Evolutionary conservation across 2,888 invertebrate species (phyloP).

Genomic region (Dicycla oo): DNA sequence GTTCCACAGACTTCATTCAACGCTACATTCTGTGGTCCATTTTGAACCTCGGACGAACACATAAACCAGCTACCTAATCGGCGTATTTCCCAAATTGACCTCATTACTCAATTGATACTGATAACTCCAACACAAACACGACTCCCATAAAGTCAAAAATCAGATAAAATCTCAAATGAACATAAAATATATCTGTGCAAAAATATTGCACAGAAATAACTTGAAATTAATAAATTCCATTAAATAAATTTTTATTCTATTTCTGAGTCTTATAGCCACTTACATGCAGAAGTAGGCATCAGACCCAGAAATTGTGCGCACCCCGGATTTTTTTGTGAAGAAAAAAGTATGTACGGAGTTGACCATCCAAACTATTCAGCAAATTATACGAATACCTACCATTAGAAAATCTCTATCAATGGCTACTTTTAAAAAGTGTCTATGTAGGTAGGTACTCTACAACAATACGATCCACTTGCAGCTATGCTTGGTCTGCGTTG

Average conservation of each 20-base stretch:
- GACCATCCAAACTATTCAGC: too few species aligned
- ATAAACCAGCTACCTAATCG: background rate
- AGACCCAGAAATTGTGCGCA: too few species aligned
- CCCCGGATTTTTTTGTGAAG: too few species aligned
- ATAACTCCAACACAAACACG: background rate
- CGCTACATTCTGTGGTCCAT: background rate
- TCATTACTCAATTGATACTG: background rate
- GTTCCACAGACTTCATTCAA: background rate
- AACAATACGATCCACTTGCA: too few species aligned
- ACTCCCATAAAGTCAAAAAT: background rate
- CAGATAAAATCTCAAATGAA: background rate
- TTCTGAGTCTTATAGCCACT: background rate
- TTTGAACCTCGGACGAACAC: background rate
- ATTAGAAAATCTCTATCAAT: too few species aligned
- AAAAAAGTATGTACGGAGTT: too few species aligned
- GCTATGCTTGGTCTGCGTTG: too few species aligned
- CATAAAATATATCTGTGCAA: background rate
- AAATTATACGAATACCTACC: too few species aligned
- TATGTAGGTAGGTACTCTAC: too few species aligned
- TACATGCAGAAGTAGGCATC: too few species aligned
- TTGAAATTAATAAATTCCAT: background rate
- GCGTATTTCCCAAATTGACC: background rate
- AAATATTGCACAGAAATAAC: background rate
- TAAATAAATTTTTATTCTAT: too few species aligned
- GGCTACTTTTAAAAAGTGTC: too few species aligned